Conservation (phyloP, 2,113 vertebrate genomes). For the Pachypanchax playfairii region DNA sequence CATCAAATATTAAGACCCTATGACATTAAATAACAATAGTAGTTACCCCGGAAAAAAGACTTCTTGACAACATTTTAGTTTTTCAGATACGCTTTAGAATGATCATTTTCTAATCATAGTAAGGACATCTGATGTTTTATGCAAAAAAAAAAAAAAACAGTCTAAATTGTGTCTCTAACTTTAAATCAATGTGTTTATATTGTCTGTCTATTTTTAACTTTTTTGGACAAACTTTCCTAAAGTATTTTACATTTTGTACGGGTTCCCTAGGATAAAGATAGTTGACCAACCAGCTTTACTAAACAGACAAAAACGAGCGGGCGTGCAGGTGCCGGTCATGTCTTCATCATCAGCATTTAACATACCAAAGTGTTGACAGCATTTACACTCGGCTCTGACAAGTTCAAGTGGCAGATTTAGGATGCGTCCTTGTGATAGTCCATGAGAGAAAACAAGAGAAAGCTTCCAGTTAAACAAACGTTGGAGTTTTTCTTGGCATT, state of each 20-base stretch:
- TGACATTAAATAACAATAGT: constrained; percentile 5
- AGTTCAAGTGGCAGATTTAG: constrained; percentile 78
- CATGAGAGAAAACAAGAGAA: constrained; percentile 52
- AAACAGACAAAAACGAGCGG: constrained; percentile 48
- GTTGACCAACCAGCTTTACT: constrained; percentile 45
- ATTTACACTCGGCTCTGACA: constrained; percentile 64
- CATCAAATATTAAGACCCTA: background rate
- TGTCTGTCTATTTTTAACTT: too few species aligned
- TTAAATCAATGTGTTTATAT: background rate
- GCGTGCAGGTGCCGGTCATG: constrained; percentile 38
- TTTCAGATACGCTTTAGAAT: too few species aligned
- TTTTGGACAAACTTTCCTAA: background rate
- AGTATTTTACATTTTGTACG: background rate
- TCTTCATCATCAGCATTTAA: constrained; percentile 53
- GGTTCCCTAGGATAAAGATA: constrained; percentile 8
- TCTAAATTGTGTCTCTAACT: too few species aligned
- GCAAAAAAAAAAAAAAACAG: too few species aligned
- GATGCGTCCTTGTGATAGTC: constrained; percentile 64
- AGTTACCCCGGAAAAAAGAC: constrained; percentile 10
- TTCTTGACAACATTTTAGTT: background rate
- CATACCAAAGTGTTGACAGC: constrained; percentile 75
- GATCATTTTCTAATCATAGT: too few species aligned
- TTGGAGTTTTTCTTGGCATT: too few species aligned
- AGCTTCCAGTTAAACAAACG: constrained; percentile 40
- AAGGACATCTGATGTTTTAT: too few species aligned